These are phyloP conservation scores for Pseudochromis fuscus DNA, from an alignment of 2,797 vertebrate species.

Conservation along the genomic window DNA sequence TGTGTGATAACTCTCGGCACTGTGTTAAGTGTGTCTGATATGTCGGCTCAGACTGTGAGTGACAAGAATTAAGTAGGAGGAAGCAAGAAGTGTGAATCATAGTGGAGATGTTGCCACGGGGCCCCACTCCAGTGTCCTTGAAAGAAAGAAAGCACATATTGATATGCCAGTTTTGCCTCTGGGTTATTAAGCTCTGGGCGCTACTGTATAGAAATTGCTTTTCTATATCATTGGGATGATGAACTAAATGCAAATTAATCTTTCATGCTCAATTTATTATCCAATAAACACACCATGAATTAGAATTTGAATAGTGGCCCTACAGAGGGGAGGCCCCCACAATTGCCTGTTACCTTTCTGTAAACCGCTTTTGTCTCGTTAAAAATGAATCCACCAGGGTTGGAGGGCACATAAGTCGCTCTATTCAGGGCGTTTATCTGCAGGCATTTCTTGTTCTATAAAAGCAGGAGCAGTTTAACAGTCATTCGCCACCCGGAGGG, in stretches of 20 bases:
- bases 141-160: slow-evolving; percentile 61
- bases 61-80: slow-evolving; percentile 68
- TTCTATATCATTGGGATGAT: slow-evolving; percentile 68
- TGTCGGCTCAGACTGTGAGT: slow-evolving; percentile 61
- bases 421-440: slow-evolving; percentile 38
- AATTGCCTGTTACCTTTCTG: slow-evolving; percentile 38
- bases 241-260: slow-evolving; percentile 77
- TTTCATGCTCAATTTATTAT: slow-evolving; percentile 79
- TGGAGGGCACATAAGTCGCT: slow-evolving; percentile 15
- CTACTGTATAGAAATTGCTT: slow-evolving; percentile 60
- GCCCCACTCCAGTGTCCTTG: slow-evolving; percentile 65
- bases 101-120: slow-evolving; percentile 52
- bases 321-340: slow-evolving; percentile 50
- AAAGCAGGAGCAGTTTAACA: slow-evolving; percentile 41
- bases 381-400: slow-evolving; percentile 48
- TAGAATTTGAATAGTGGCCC: slow-evolving; percentile 67
- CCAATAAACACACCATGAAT: slow-evolving; percentile 74
- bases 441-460: slow-evolving; percentile 16
- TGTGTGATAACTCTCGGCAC: slow-evolving; percentile 63
- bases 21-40: slow-evolving; percentile 66
- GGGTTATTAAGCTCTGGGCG: slow-evolving; percentile 64
- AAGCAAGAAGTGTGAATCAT: slow-evolving; percentile 61
- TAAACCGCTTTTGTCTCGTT: slow-evolving; percentile 52
- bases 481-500: slow-evolving; percentile 30
- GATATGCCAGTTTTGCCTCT: slow-evolving; percentile 56